phyloP scores from a whole-genome alignment of 2,113 vertebrate genomes.

The Gnathonemus longibarbis region DNA sequence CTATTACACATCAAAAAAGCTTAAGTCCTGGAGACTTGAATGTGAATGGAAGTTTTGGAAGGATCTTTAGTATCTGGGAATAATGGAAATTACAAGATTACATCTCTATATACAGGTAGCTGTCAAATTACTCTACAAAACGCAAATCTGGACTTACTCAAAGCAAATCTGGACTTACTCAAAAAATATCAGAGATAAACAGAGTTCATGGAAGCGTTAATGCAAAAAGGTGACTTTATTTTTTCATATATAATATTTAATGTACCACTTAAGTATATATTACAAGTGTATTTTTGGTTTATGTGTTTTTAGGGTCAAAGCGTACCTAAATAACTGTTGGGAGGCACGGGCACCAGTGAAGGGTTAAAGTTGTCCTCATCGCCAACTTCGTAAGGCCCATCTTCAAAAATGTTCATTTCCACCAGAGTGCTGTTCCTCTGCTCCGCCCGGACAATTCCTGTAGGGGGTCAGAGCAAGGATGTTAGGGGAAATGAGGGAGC shows the following conservation, averaged over 20 bases:
- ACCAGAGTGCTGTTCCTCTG: constrained; percentile 77
- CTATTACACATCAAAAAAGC: not conserved
- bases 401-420: constrained; percentile 68
- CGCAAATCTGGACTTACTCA: no score
- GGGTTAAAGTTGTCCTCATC: constrained; percentile 65
- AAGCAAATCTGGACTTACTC: not conserved
- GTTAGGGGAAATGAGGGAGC: not conserved
- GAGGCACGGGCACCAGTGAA: constrained; percentile 71
- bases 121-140: not conserved
- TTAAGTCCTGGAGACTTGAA: not conserved
- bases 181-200: not conserved
- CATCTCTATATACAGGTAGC: not conserved
- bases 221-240: not conserved
- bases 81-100: not conserved
- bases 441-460: constrained; percentile 86
- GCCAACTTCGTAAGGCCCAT: constrained; percentile 87
- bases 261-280: not conserved
- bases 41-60: not conserved
- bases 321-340: constrained; percentile 95
- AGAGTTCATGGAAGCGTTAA: not conserved
- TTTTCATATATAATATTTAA: not conserved
- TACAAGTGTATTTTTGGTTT: not conserved
- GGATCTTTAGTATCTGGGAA: not conserved
- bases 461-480: constrained; percentile 33
- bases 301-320: constrained; percentile 12